Evolutionary conservation across 2,888 invertebrate genomes (phyloP).

Genomic region (Allygus modestus): DNA sequence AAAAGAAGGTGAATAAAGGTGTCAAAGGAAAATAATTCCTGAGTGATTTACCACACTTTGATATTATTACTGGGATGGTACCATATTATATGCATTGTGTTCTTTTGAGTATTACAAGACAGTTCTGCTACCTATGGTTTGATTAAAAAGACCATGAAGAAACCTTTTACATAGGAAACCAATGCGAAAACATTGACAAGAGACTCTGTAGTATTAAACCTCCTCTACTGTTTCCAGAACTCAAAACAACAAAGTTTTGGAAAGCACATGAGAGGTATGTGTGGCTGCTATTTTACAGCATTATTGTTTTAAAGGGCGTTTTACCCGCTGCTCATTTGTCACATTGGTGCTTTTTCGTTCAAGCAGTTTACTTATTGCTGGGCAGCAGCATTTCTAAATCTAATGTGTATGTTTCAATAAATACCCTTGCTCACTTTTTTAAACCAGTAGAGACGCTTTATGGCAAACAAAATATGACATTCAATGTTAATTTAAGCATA

Average conservation of each 20-base stretch:
- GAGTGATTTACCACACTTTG: neutral
- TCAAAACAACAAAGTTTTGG: conserved; percentile 2
- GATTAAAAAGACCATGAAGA: neutral
- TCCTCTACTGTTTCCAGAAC: neutral
- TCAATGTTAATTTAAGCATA: neutral
- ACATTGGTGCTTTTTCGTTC: neutral
- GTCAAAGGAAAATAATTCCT: neutral
- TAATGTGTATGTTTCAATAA: neutral
- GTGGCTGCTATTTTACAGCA: neutral
- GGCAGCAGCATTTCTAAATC: neutral
- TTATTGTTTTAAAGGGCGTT: neutral
- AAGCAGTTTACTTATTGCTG: neutral
- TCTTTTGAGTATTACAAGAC: neutral
- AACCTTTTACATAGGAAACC: neutral
- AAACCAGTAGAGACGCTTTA: neutral
- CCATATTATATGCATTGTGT: conserved; percentile 1
- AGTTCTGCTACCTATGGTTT: neutral
- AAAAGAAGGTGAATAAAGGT: neutral
- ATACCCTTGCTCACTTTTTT: neutral
- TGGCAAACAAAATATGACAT: neutral
- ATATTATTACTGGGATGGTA: neutral
- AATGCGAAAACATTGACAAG: neutral
- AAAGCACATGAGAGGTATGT: conserved; percentile 14
- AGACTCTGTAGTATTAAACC: neutral
- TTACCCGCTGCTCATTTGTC: neutral